These are phyloP conservation scores for Parnassius apollo DNA, from an alignment of 2,888 invertebrate species.

Conservation along the genomic window DNA sequence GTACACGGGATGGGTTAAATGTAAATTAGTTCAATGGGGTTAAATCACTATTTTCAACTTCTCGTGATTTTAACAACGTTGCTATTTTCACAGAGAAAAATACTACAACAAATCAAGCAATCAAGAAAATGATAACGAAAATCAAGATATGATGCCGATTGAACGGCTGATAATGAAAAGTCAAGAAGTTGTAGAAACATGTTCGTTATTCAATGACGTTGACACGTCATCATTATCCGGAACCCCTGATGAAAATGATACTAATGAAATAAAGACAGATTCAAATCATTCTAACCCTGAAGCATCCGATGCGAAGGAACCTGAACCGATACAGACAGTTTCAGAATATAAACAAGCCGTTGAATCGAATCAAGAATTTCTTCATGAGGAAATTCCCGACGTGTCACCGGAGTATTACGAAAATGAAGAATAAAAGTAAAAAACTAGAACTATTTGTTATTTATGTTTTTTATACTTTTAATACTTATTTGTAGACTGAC, in stretches of 20 bases:
- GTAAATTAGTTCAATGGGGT: no score
- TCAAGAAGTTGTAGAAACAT: not conserved
- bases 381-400: slow-evolving; percentile 14
- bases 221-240: no score
- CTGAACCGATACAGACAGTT: not conserved
- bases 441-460: no score
- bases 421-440: slow-evolving; percentile 12
- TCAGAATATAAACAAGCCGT: slow-evolving; percentile 5
- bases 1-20: no score
- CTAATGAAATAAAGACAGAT: not conserved
- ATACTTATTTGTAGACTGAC: no score
- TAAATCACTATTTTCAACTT: not conserved
- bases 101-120: slow-evolving; percentile 12
- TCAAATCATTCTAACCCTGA: slow-evolving; percentile 1
- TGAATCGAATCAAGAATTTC: slow-evolving; percentile 21
- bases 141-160: slow-evolving; percentile 3
- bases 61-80: not conserved
- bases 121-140: slow-evolving; percentile 20
- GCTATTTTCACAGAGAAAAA: slow-evolving; percentile 29
- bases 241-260: not conserved
- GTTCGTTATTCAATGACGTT: slow-evolving; percentile 11
- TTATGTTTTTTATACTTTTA: no score
- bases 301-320: not conserved
- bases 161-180: slow-evolving; percentile 1
- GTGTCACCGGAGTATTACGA: not conserved